Percentiles rank a stretch among this genome's conserved stretches.
Evolutionary conservation across 2,113 vertebrate genomes (phyloP).

Genomic region (Semicossyphus pulcher): DNA sequence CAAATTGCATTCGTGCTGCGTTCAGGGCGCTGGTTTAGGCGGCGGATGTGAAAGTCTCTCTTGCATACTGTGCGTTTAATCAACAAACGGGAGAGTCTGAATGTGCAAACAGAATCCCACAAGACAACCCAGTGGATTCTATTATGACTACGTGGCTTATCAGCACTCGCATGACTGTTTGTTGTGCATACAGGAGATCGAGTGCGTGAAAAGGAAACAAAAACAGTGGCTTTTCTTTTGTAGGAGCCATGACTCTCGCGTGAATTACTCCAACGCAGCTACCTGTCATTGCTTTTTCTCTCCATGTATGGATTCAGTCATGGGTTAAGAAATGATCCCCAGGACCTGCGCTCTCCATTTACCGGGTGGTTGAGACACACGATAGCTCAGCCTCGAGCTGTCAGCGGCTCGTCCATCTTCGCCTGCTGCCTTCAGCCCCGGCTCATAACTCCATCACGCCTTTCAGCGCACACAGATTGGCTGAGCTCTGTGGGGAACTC

Average conservation of each 20-base stretch:
- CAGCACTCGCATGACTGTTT: background rate
- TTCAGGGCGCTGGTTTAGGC: constrained; percentile 1
- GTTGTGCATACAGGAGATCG: background rate
- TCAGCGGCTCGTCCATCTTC: constrained; percentile 67
- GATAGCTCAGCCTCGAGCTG: constrained; percentile 60
- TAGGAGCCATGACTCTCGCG: background rate
- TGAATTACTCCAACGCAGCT: background rate
- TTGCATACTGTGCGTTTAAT: constrained; percentile 19
- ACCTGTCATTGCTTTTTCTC: constrained; percentile 19
- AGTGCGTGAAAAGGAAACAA: background rate
- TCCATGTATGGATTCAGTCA: constrained; percentile 36
- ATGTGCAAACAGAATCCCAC: constrained; percentile 24
- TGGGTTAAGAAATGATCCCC: constrained; percentile 36
- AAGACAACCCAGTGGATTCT: constrained; percentile 4
- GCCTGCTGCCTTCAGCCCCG: constrained; percentile 33
- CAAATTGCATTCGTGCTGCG: constrained; percentile 42
- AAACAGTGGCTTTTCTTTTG: constrained; percentile 11
- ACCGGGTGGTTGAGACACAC: constrained; percentile 50
- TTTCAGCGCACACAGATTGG: constrained; percentile 70
- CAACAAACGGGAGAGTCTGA: constrained; percentile 30
- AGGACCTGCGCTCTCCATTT: constrained; percentile 31
- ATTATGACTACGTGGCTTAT: background rate
- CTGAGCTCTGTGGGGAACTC: constrained; percentile 40
- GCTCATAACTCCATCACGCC: constrained; percentile 66
- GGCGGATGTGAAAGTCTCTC: constrained; percentile 1